Percentiles rank a stretch among this genome's conserved stretches.
Conservation (phyloP, 2,113 vertebrate species). For the Panurus biarmicus region DNA sequence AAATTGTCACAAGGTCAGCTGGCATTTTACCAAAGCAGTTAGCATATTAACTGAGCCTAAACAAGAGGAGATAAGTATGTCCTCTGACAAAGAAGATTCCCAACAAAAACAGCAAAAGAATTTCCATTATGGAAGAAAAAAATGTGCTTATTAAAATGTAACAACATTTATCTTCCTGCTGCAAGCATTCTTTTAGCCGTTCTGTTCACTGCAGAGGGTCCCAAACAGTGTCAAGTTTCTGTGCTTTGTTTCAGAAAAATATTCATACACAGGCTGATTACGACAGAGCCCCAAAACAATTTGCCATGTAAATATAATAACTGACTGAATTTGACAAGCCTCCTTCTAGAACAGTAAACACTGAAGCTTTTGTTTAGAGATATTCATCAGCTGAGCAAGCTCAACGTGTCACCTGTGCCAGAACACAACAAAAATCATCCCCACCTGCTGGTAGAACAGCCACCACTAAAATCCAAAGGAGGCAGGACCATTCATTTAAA, state of each 20-base stretch:
- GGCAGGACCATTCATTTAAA: not conserved
- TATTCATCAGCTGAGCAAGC: conserved; percentile 10
- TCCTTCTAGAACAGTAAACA: conserved; percentile 21
- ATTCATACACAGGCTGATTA: not conserved
- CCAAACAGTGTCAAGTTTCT: not conserved
- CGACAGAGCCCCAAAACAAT: not conserved
- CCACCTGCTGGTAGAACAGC: not conserved
- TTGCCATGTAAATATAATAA: not conserved
- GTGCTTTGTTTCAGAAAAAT: not conserved
- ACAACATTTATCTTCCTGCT: not conserved
- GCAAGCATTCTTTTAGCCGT: not conserved
- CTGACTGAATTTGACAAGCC: conserved; percentile 18
- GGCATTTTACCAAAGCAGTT: not conserved
- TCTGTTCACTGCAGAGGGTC: not conserved
- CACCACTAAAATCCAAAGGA: not conserved
- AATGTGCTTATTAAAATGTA: not conserved
- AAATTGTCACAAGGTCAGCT: not conserved
- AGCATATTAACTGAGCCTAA: not conserved
- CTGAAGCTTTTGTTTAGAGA: conserved; percentile 1
- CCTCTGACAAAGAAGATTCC: not conserved
- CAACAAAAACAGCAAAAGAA: not conserved
- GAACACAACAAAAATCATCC: not conserved
- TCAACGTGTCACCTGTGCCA: not conserved
- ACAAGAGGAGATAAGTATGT: not conserved
- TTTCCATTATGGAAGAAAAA: not conserved